A percentile compares a stretch with the other conserved stretches of the same genome.
Conservation (phyloP, 37 sponge, comb jelly and placozoan species). For the Ianthella basta region DNA sequence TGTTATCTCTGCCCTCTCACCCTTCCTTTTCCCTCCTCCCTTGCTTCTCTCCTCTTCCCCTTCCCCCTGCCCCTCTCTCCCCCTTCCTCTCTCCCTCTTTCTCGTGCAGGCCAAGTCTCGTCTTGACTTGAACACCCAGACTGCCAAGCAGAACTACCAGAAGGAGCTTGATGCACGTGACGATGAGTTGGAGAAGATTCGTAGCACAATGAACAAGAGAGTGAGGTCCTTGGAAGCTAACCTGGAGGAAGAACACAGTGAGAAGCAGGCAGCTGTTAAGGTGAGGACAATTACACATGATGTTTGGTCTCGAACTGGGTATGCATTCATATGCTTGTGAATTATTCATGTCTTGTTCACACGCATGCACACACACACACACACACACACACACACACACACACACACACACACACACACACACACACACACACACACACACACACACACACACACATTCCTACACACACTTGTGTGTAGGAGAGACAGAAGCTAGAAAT, state of each 20-base stretch:
- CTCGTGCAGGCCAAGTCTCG: conserved; percentile 60
- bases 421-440: conserved; percentile 15
- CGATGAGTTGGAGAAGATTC: conserved; percentile 85
- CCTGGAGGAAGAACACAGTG: conserved; percentile 91
- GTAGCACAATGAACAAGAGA: conserved; percentile 75
- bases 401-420: neutral
- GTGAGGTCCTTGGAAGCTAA: conserved; percentile 72
- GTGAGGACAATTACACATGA: too few species aligned
- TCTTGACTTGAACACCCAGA: conserved; percentile 79
- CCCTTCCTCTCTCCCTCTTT: conserved; percentile 13
- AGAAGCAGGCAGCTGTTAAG: conserved; percentile 84
- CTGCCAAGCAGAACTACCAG: conserved; percentile 56
- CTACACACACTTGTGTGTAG: neutral
- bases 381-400: conserved; percentile 4
- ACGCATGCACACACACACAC: neutral
- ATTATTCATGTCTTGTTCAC: too few species aligned
- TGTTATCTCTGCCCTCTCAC: neutral
- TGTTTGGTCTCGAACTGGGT: too few species aligned
- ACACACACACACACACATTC: conserved; percentile 22
- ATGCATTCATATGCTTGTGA: too few species aligned
- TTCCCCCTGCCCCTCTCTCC: neutral
- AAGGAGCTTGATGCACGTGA: conserved; percentile 91
- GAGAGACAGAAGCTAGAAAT: conserved; percentile 3
- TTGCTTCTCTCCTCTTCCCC: neutral
- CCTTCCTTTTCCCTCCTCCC: conserved; percentile 5